Conservation (phyloP, 2,797 vertebrate species). For the Sebastes iracundus region DNA sequence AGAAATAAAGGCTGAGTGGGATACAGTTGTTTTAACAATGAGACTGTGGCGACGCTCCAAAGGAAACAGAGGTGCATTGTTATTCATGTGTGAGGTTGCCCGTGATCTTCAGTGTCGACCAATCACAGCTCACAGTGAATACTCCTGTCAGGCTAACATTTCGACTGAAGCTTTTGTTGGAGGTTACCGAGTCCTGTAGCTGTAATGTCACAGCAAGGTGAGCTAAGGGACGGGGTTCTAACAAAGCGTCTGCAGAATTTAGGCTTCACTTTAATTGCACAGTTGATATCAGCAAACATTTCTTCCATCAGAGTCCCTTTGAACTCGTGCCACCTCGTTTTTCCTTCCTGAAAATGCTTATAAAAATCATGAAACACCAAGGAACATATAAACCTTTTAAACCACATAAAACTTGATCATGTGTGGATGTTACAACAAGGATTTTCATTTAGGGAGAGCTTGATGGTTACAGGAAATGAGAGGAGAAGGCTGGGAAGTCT, state of each 20-base stretch:
- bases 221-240: conserved; percentile 56
- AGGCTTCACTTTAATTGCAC: conserved; percentile 79
- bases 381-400: background rate
- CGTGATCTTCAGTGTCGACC: background rate
- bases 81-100: background rate
- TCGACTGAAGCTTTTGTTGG: conserved; percentile 11
- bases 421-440: background rate
- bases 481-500: background rate
- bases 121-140: background rate
- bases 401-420: background rate
- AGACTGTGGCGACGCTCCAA: conserved; percentile 16
- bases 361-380: background rate
- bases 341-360: background rate
- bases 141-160: background rate
- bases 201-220: conserved; percentile 69
- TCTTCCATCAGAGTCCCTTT: background rate
- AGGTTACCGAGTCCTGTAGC: conserved; percentile 13
- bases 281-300: conserved; percentile 58
- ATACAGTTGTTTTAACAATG: conserved; percentile 57
- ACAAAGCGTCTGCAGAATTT: conserved; percentile 44
- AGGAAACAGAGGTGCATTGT: conserved; percentile 13
- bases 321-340: background rate
- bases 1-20: conserved; percentile 49
- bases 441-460: background rate
- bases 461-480: background rate